These are phyloP conservation scores for Seriola aureovittata DNA, from an alignment of 2,113 vertebrate species.

Conservation along the genomic window DNA sequence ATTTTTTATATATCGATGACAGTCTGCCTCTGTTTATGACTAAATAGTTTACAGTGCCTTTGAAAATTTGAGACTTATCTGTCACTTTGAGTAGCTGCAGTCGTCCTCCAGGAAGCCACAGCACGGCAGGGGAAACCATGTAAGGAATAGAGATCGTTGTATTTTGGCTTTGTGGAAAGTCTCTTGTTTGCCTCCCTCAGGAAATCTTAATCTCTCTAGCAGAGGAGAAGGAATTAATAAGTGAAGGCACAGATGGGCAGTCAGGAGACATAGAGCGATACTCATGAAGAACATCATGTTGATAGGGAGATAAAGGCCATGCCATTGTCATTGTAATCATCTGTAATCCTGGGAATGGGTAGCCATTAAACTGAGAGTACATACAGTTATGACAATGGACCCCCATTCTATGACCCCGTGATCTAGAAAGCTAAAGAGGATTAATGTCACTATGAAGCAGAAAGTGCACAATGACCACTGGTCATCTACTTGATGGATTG, in stretches of 20 bases:
- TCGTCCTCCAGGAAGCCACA: not conserved
- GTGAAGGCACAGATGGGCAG: conserved; percentile 51
- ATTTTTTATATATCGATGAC: not conserved
- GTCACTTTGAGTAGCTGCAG: not conserved
- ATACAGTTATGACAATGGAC: conserved; percentile 31
- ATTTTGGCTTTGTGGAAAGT: conserved; percentile 35
- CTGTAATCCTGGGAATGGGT: conserved; percentile 58
- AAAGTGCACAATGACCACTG: not conserved
- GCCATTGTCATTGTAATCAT: conserved; percentile 68
- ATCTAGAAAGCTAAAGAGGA: conserved; percentile 38
- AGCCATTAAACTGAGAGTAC: conserved; percentile 43
- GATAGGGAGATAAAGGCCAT: conserved; percentile 53
- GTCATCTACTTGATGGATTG: not conserved
- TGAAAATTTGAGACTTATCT: not conserved
- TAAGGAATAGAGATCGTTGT: not conserved
- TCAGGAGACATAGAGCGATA: conserved; percentile 12
- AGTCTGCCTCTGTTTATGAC: not conserved
- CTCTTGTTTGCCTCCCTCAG: conserved; percentile 9
- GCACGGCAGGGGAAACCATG: not conserved
- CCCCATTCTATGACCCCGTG: conserved; percentile 28
- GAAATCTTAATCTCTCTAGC: conserved; percentile 53
- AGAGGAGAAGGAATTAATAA: conserved; percentile 50
- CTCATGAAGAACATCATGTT: conserved; percentile 47
- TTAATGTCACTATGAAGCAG: conserved; percentile 29
- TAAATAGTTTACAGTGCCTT: not conserved